These are phyloP conservation scores for Eidolon helvum DNA, from an alignment of 2,113 vertebrate species.

Conservation along the genomic window DNA sequence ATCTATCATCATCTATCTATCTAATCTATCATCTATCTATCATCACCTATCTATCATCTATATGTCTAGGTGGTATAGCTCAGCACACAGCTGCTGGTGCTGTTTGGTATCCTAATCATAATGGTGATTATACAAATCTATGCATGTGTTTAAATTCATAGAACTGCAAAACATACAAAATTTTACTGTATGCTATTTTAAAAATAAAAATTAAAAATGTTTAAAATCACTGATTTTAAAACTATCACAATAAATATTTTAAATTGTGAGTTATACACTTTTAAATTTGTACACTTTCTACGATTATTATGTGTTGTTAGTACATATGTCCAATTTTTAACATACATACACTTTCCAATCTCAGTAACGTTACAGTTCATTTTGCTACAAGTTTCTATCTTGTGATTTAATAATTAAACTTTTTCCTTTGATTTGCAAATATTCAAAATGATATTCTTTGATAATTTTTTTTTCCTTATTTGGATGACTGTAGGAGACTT, in stretches of 20 bases:
- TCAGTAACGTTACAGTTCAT: not conserved
- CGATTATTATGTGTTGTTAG: slow-evolving; percentile 47
- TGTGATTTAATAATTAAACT: slow-evolving; percentile 19
- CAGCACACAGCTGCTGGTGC: not conserved
- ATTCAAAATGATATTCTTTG: not conserved
- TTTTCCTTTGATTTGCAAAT: slow-evolving; percentile 22
- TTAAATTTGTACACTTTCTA: not conserved
- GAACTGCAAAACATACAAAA: not conserved
- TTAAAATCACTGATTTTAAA: not conserved
- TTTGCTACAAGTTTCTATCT: not conserved
- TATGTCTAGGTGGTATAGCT: no score
- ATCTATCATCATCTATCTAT: no score
- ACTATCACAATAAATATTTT: not conserved
- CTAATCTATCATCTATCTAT: no score
- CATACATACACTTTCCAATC: not conserved
- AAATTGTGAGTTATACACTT: not conserved
- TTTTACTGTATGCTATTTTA: not conserved
- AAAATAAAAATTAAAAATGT: not conserved
- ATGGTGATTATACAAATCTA: not conserved
- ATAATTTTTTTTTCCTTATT: not conserved
- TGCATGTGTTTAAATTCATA: not conserved
- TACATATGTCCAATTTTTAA: slow-evolving; percentile 23
- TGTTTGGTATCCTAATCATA: not conserved
- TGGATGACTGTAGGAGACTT: not conserved
- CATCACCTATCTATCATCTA: no score